Conservation (phyloP, 2,888 invertebrate genomes). For the Scaeva pyrastri region DNA sequence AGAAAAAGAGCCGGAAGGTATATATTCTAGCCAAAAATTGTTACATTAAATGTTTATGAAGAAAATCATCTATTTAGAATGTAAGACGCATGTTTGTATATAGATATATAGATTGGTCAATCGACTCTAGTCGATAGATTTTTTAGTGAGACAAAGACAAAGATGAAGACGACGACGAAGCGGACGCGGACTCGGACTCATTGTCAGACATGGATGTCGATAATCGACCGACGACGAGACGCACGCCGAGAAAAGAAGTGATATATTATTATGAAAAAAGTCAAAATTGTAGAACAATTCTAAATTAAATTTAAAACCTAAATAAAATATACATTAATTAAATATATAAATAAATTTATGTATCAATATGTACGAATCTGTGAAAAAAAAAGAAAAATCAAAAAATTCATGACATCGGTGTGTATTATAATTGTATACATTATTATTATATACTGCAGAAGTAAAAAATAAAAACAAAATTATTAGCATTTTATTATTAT, state of each 20-base stretch:
- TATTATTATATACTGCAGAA: slow-evolving; percentile 35
- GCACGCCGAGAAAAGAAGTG: slow-evolving; percentile 34
- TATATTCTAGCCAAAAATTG: slow-evolving; percentile 38
- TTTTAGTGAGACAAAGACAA: neutral
- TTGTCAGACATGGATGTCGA: too few species aligned
- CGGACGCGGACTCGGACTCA: too few species aligned
- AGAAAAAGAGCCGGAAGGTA: slow-evolving; percentile 14
- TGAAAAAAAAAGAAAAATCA: slow-evolving; percentile 9
- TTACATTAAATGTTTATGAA: slow-evolving; percentile 28
- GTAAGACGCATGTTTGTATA: slow-evolving; percentile 56
- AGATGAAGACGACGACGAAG: too few species aligned
- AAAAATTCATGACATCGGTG: slow-evolving; percentile 48
- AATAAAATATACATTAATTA: slow-evolving; percentile 41
- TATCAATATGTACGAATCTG: slow-evolving; percentile 37
- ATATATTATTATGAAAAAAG: slow-evolving; percentile 34
- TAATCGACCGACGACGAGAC: too few species aligned
- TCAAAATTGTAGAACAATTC: slow-evolving; percentile 63
- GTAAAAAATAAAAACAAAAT: slow-evolving; percentile 2
- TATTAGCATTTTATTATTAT: slow-evolving; percentile 67
- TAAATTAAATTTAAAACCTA: slow-evolving; percentile 57
- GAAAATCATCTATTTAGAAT: slow-evolving; percentile 58
- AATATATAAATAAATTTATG: slow-evolving; percentile 8
- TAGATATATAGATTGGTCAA: slow-evolving; percentile 48
- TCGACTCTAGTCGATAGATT: slow-evolving; percentile 45
- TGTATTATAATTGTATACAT: slow-evolving; percentile 15